These are phyloP conservation scores for Chymomyza procnemis DNA, from an alignment of 2,888 invertebrate species.

Conservation along the genomic window DNA sequence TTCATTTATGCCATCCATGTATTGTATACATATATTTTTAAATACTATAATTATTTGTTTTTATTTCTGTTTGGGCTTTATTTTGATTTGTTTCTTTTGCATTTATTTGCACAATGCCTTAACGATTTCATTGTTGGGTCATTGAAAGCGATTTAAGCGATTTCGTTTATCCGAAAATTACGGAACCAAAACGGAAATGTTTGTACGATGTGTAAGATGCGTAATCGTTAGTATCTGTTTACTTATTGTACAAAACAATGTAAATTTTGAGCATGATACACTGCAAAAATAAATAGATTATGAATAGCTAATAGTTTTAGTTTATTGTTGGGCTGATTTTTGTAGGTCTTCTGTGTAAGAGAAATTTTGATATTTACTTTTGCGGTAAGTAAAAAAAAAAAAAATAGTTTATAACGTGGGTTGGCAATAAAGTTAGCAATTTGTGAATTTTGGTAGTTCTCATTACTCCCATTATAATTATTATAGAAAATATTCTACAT, in stretches of 20 bases:
- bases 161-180: constrained; percentile 12
- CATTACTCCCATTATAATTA: no score
- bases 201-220: constrained; percentile 63
- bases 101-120: neutral
- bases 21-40: no score
- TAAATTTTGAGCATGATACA: no score
- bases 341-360: no score
- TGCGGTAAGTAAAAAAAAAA: no score
- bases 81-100: neutral
- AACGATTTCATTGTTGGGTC: neutral
- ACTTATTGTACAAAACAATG: neutral
- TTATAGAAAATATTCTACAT: no score
- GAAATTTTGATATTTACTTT: no score
- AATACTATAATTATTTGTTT: neutral
- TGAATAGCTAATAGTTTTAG: neutral
- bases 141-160: neutral
- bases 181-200: constrained; percentile 62
- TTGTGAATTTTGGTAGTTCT: no score
- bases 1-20: no score
- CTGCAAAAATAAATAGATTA: neutral
- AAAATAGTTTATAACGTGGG: no score
- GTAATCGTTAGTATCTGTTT: neutral
- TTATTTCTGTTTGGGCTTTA: neutral
- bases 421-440: no score
- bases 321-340: no score